These are phyloP conservation scores for Orientallactaga bullata DNA, from an alignment of 2,113 vertebrate species.

Conservation along the genomic window DNA sequence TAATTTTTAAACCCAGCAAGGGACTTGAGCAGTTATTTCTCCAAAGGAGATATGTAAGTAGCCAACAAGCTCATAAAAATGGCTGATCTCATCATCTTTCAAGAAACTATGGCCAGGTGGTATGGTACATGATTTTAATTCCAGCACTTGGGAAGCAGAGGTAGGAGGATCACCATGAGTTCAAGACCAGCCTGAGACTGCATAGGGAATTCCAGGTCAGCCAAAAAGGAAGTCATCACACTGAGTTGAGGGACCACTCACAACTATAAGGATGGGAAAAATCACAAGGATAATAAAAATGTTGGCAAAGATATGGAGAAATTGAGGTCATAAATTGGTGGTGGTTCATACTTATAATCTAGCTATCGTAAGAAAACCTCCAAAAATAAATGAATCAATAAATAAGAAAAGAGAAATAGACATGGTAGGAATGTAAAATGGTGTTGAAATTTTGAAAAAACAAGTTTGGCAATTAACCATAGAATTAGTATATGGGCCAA, in stretches of 20 bases:
- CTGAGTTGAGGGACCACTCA: neutral
- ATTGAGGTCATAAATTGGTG: no score
- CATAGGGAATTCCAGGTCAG: no score
- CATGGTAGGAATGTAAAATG: neutral
- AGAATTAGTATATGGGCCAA: neutral
- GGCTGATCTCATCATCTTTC: neutral
- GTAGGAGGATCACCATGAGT: no score
- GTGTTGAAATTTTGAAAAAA: neutral
- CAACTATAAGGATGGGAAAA: neutral
- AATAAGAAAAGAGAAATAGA: neutral
- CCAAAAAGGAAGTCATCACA: neutral
- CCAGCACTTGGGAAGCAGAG: no score
- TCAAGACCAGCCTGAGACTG: no score
- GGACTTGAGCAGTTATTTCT: neutral
- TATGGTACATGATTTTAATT: no score
- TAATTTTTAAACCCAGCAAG: neutral
- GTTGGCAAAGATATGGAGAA: neutral
- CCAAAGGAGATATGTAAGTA: neutral
- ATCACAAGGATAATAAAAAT: neutral
- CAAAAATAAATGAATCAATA: neutral
- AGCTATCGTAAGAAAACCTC: neutral
- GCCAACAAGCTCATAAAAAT: neutral
- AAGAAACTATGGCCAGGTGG: neutral
- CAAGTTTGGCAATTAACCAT: neutral
- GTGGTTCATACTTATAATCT: neutral